Conservation (phyloP, 1,140 invertebrate genomes). For the Muscidifurax raptorellus region DNA sequence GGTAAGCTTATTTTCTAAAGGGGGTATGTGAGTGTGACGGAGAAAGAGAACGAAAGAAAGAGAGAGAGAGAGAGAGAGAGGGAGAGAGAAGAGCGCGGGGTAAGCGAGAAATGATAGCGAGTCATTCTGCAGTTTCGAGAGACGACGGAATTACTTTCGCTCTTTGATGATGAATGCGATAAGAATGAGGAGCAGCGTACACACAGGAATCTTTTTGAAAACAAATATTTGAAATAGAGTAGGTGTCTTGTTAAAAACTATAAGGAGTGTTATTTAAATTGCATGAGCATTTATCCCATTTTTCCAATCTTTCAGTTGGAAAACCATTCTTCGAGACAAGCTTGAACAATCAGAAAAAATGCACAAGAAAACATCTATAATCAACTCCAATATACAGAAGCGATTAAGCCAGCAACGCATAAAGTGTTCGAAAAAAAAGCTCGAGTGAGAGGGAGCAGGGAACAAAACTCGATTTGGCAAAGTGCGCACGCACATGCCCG, state of each 20-base stretch:
- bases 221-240: too few relatives aligned
- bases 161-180: neutral
- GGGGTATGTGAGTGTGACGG: neutral
- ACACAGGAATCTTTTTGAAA: neutral
- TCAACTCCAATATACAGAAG: too few relatives aligned
- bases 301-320: too few relatives aligned
- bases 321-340: too few relatives aligned
- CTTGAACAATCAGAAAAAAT: too few relatives aligned
- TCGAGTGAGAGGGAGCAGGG: neutral
- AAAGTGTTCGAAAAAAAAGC: neutral
- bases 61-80: neutral
- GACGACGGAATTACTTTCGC: conserved; percentile 8
- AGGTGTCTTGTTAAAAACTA: too few relatives aligned
- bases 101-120: neutral
- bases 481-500: neutral
- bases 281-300: too few relatives aligned
- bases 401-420: too few relatives aligned
- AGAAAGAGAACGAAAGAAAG: too few relatives aligned
- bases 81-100: neutral
- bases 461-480: conserved; percentile 31
- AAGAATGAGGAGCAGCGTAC: neutral
- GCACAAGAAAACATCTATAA: too few relatives aligned
- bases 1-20: conserved; percentile 34
- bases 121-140: neutral
- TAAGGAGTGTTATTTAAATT: too few relatives aligned